Base-by-base conservation (phyloP, 2,888 invertebrate genomes). In the Cheilosia impressa region DNA sequence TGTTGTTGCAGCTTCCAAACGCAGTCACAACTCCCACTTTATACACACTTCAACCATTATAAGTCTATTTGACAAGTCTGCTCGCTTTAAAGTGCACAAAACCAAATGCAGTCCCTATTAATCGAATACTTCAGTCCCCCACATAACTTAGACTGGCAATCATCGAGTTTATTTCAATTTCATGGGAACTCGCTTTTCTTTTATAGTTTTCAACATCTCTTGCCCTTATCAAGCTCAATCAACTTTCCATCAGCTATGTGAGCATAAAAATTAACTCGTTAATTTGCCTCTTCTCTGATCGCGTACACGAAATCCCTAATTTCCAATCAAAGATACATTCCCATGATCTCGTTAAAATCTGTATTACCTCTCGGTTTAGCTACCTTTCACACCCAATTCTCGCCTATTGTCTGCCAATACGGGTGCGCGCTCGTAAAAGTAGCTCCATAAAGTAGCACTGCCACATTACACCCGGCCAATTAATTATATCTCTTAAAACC, bases 261-360 rank as follows among this genome's bases (percentile, higher is more conserved):
- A 52, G 63, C 45, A 57, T 63, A 57, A 71, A 69, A 78, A 78
- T 78, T 55, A 63, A 78, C 69, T 78, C 69, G 55, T 78, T 69
- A 63, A 71, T 78, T 62, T 63, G 10, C 47, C n/a, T 17, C 6
- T 27, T 34, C 60, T 5, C 50, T 62, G 43, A 50, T 34, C 22
- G 22, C 52, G 13, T 50, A 22, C 41, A 76, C n/a, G 27, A 41
- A 66, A 73, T 52, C 41, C 50, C 43, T 15, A 31, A 27, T 62
- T 52, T 15, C n/a, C 10, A 75, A 69, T 71, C 58, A 63, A 65
- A 52, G 75, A 62, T 71, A 47, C 75, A 68, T 66, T 72, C 45
- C 72, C 55, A 52, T 73, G 78, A 79, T 75, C 84, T 79, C 84
- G 55, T 84, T 60, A 79, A 79, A 71, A 60, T 24, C 6, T 75